A percentile compares a stretch with the other conserved stretches of the same genome.
Evolutionary conservation across 2,888 invertebrate species (phyloP).

Genomic region (Helleia helle): DNA sequence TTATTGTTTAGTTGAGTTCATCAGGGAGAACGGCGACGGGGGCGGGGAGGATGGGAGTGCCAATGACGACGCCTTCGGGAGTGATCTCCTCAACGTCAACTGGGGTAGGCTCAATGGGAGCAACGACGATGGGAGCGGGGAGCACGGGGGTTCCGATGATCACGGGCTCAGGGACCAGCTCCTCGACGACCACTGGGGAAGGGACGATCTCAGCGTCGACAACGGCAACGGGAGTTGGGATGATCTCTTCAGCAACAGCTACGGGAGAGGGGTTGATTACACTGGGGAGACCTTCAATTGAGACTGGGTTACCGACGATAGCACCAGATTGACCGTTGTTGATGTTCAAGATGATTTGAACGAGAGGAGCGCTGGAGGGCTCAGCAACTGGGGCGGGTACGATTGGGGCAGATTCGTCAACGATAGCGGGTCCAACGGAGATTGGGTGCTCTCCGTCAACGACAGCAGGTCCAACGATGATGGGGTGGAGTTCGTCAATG

Average conservation of each 20-base stretch:
- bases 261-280: slow-evolving; percentile 18
- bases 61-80: too few relatives aligned
- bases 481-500: slow-evolving; percentile 16
- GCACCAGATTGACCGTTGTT: slow-evolving; percentile 7
- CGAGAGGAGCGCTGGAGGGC: slow-evolving; percentile 20
- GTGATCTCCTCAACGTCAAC: slow-evolving; percentile 3
- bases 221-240: slow-evolving; percentile 11
- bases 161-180: slow-evolving; percentile 18
- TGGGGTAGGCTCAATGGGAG: neutral
- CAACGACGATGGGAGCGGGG: slow-evolving; percentile 8
- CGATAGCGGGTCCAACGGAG: slow-evolving; percentile 16
- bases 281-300: slow-evolving; percentile 15
- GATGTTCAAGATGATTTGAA: slow-evolving; percentile 22
- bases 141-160: slow-evolving; percentile 18
- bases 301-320: slow-evolving; percentile 16
- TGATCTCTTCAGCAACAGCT: slow-evolving; percentile 17
- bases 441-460: slow-evolving; percentile 19
- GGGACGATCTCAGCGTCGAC: slow-evolving; percentile 1
- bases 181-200: slow-evolving; percentile 3
- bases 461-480: slow-evolving; percentile 19
- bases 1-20: slow-evolving; percentile 15
- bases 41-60: slow-evolving; percentile 7
- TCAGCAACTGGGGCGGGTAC: slow-evolving; percentile 6
- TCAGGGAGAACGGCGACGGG: slow-evolving; percentile 14
- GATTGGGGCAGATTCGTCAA: slow-evolving; percentile 10